Conservation (phyloP, 2,113 vertebrate species). For the Ptilonorhynchus violaceus region DNA sequence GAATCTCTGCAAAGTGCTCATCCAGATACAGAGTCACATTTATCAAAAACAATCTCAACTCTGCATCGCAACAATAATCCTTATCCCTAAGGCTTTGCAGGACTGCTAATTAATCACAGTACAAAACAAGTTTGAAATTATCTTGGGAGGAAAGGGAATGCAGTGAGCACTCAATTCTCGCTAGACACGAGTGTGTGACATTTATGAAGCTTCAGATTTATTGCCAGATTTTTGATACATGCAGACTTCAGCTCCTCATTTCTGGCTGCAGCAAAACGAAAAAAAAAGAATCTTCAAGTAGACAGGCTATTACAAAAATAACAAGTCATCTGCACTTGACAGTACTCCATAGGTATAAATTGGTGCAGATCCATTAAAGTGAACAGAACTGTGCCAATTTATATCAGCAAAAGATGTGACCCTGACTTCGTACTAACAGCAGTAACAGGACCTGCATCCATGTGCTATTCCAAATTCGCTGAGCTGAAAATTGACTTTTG, state of each 20-base stretch:
- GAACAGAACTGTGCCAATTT: not conserved
- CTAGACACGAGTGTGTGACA: not conserved
- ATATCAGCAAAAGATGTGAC: not conserved
- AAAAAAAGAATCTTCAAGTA: not conserved
- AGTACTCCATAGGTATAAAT: not conserved
- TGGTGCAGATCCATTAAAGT: not conserved
- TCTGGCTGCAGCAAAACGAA: not conserved
- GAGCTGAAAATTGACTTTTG: not conserved
- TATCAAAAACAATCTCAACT: not conserved
- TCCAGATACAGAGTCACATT: not conserved
- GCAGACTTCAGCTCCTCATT: not conserved
- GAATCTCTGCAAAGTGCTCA: not conserved
- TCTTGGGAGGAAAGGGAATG: not conserved
- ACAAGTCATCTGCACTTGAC: not conserved
- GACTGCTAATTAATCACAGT: not conserved
- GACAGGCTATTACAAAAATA: not conserved
- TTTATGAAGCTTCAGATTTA: not conserved
- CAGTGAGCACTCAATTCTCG: accelerated
- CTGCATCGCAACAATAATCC: not conserved
- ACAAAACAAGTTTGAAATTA: not conserved
- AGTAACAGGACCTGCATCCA: not conserved
- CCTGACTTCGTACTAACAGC: not conserved
- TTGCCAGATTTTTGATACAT: not conserved
- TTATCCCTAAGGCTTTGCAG: not conserved
- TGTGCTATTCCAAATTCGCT: not conserved